phyloP scores from a whole-genome alignment of 2,113 vertebrate species.

The Psittacula cyanocephala region DNA sequence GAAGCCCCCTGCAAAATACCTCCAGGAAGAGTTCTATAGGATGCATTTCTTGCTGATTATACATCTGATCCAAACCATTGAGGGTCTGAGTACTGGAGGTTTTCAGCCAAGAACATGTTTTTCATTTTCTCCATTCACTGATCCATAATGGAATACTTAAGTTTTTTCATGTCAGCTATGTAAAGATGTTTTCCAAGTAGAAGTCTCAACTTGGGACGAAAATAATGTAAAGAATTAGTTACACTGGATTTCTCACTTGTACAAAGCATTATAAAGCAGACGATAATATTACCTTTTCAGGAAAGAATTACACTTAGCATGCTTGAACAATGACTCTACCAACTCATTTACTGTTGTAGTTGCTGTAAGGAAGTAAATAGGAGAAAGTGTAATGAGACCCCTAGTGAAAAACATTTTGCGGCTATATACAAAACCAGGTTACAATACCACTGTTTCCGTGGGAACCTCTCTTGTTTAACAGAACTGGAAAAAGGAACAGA shows the following conservation, averaged over 20 bases:
- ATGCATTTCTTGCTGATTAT: background rate
- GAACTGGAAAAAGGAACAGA: background rate
- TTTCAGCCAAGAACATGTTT: background rate
- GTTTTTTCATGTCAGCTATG: background rate
- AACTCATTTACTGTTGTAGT: constrained; percentile 3
- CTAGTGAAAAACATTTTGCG: constrained; percentile 4
- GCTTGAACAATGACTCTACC: background rate
- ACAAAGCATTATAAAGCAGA: background rate
- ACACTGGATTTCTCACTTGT: background rate
- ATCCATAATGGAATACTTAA: background rate
- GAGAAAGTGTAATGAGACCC: constrained; percentile 4
- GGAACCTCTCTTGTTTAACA: constrained; percentile 4
- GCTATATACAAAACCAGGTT: background rate
- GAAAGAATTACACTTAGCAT: background rate
- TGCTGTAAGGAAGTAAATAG: constrained; percentile 37
- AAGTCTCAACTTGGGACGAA: background rate
- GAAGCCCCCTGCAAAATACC: background rate
- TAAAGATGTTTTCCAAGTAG: background rate
- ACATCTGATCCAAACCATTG: background rate
- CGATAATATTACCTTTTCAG: background rate
- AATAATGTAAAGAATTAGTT: background rate
- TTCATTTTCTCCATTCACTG: background rate
- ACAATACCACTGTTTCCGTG: background rate
- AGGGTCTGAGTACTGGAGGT: background rate
- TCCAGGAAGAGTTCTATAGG: background rate